A percentile compares a stretch with the other conserved stretches of the same genome.
phyloP scores from a whole-genome alignment of 1,140 invertebrate species.

The Drosophila punjabiensis region DNA sequence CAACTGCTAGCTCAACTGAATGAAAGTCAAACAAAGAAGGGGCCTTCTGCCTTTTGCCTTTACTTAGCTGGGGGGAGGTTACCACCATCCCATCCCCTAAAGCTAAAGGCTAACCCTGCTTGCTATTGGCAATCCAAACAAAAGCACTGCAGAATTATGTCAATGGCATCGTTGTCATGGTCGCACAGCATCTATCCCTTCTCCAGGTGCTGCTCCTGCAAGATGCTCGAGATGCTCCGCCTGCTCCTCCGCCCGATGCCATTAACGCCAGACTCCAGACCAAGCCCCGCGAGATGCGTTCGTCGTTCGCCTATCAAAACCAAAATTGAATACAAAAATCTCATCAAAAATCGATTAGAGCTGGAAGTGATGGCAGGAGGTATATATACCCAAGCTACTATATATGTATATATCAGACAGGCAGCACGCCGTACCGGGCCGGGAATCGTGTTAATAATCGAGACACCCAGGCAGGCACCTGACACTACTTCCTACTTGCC shows the following conservation, averaged over 20 bases:
- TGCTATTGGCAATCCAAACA: constrained; percentile 53
- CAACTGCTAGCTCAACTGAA: constrained; percentile 48
- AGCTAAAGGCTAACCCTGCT: background rate
- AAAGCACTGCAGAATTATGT: constrained; percentile 67
- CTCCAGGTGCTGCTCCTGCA: constrained; percentile 8
- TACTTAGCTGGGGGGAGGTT: background rate
- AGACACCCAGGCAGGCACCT: constrained; percentile 36
- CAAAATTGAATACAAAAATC: constrained; percentile 81
- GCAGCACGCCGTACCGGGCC: constrained; percentile 25
- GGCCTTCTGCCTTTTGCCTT: constrained; percentile 51
- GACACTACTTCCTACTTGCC: constrained; percentile 20
- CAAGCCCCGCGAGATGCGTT: constrained; percentile 1
- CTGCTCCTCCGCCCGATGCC: background rate
- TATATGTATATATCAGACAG: constrained; percentile 14
- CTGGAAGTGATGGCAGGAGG: constrained; percentile 8
- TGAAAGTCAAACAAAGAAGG: constrained; percentile 62
- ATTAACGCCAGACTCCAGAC: constrained; percentile 11
- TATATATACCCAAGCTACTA: constrained; percentile 20
- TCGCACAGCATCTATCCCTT: constrained; percentile 6
- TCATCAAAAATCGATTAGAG: constrained; percentile 82
- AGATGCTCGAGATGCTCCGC: background rate
- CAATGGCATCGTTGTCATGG: constrained; percentile 66
- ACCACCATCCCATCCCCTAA: background rate
- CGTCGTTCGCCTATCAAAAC: constrained; percentile 68
- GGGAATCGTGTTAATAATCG: constrained; percentile 69